A percentile compares a stretch with the other conserved stretches of the same genome.
Evolutionary conservation across 2,797 vertebrate species (phyloP).

Genomic region (Lepus townsendii): DNA sequence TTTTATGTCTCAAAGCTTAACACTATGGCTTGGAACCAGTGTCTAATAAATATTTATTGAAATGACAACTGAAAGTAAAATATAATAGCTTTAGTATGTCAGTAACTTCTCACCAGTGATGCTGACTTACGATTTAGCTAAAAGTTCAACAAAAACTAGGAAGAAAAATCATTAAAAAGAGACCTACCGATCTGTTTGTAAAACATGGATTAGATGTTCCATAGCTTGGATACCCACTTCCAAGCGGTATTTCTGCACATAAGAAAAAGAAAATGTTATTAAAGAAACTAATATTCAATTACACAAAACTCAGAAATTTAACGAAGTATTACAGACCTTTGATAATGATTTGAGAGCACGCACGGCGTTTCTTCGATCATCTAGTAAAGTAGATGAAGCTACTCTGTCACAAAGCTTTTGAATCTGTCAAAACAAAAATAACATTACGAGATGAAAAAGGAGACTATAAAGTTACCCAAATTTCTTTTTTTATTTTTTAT

Average conservation of each 20-base stretch:
- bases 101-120: slow-evolving; percentile 37
- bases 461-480: neutral
- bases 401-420: slow-evolving; percentile 98
- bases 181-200: slow-evolving; percentile 97
- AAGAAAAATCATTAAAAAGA: slow-evolving; percentile 19
- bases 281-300: slow-evolving; percentile 5
- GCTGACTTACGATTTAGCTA: slow-evolving; percentile 55
- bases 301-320: fast-evolving
- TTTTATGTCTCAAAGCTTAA: neutral
- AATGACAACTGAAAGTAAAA: slow-evolving; percentile 49
- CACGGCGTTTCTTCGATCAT: slow-evolving; percentile 98
- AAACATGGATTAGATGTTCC: slow-evolving; percentile 95
- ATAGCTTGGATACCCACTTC: slow-evolving; percentile 98
- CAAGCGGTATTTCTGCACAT: slow-evolving; percentile 95
- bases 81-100: neutral
- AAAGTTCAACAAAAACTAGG: slow-evolving; percentile 54
- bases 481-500: neutral
- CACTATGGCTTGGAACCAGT: neutral
- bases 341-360: slow-evolving; percentile 97
- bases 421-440: slow-evolving; percentile 90
- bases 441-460: slow-evolving; percentile 35
- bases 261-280: slow-evolving; percentile 2
- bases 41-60: neutral
- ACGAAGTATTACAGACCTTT: slow-evolving; percentile 89
- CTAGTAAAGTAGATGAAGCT: slow-evolving; percentile 96